phyloP scores from a whole-genome alignment of 1,140 invertebrate species.

The Ceratina calcarata region DNA sequence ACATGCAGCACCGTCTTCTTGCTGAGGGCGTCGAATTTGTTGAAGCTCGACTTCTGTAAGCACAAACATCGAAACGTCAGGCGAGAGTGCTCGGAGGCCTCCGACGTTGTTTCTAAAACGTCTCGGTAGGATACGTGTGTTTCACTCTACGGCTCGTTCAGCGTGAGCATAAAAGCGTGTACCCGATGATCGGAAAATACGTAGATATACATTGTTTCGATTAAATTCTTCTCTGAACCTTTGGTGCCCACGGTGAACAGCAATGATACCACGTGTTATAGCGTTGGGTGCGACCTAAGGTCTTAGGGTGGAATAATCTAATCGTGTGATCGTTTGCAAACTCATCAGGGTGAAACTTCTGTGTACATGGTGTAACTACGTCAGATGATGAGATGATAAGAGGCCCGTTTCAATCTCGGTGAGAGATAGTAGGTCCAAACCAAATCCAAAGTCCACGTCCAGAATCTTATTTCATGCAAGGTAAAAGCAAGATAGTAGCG shows the following conservation, averaged over 20 bases:
- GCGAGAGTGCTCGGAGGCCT: neutral
- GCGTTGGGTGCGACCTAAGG: conserved; percentile 4
- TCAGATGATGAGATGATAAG: neutral
- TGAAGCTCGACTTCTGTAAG: conserved; percentile 89
- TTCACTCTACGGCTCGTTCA: conserved; percentile 29
- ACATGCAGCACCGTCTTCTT: conserved; percentile 86
- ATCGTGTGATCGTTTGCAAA: neutral
- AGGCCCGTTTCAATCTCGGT: neutral
- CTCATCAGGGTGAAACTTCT: neutral
- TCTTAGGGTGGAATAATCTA: too few relatives aligned
- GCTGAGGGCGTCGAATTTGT: conserved; percentile 86
- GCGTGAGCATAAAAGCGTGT: conserved; percentile 44
- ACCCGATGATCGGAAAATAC: too few relatives aligned
- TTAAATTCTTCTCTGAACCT: neutral
- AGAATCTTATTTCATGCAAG: neutral
- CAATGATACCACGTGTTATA: neutral
- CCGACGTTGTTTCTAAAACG: neutral
- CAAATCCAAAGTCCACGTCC: neutral
- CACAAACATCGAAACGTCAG: conserved; percentile 45
- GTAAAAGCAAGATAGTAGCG: too few relatives aligned
- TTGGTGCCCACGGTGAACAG: conserved; percentile 13
- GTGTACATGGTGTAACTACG: neutral
- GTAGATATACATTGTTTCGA: neutral
- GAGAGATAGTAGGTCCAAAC: neutral
- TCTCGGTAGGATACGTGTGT: neutral